These are phyloP conservation scores for Odocoileus hemionus DNA, from an alignment of 2,113 vertebrate genomes.

Conservation along the genomic window DNA sequence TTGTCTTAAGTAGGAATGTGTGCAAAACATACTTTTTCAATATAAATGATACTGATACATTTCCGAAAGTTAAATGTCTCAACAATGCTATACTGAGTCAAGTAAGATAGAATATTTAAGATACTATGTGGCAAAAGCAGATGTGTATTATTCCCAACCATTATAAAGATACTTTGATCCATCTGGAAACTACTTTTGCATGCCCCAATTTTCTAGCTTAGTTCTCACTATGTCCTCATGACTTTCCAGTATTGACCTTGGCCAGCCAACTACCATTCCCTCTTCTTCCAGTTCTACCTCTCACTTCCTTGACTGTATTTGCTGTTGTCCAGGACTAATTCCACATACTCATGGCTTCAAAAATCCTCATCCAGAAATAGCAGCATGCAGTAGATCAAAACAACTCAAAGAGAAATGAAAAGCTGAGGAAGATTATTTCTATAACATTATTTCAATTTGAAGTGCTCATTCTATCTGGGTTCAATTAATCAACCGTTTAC, in stretches of 20 bases:
- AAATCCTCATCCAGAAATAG: constrained; percentile 26
- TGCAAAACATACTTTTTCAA: neutral
- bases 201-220: neutral
- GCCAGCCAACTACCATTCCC: neutral
- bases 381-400: neutral
- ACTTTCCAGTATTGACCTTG: neutral
- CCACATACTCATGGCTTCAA: neutral
- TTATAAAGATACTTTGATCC: neutral
- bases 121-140: neutral
- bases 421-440: constrained; percentile 13
- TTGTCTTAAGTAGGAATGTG: neutral
- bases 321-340: neutral
- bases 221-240: neutral
- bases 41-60: neutral
- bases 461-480: neutral
- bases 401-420: constrained; percentile 6
- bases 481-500: neutral
- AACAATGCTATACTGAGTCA: neutral
- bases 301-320: neutral
- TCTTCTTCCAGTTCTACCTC: neutral
- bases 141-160: neutral
- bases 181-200: neutral
- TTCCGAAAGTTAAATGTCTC: neutral
- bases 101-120: neutral
- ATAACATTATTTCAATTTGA: neutral